Base-by-base conservation (phyloP, 2,888 invertebrate species). In the Catocala sponsa region DNA sequence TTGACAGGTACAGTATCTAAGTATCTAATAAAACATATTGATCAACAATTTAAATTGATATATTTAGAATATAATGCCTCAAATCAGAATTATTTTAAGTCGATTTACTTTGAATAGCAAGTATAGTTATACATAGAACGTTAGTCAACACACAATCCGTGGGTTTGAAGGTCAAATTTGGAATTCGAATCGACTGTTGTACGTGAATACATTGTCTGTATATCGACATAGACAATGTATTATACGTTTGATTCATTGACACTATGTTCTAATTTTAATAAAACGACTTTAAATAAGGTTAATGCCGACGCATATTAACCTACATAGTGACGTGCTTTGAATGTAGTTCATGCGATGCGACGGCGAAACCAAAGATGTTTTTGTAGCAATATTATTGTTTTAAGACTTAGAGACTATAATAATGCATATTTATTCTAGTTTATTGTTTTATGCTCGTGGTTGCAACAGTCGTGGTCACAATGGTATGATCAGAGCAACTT, bases 251-350 rank as follows among this genome's bases (percentile, higher is more conserved):
- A 64, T 74, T 65, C 55, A 68, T 68, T 65, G 46, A 65, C 41
- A 11, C 41, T 35, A 6, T 38, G 32, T 63, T 61, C 41, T 49
- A 49, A 66, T 61, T 57, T 52, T 44, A 50, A 61, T 65, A 59
- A 65, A 64, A 60, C 12, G 44, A 53, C 13, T 15, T 25, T 6
- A 52, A 68, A 62, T 63, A 65, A 70, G 68, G 73, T 75, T 72
- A 78, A 72, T 64, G 56, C 46, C 12, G 6, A 2, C 55, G 55
- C 54, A 59, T 65, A 48, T 62, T 68, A 68, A 67, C 62, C 63
- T 75, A 75, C 51, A 57, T 64, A 33, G 7, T 51, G 4, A 50
- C 9, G 15, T 42, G n/a, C 51, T 63, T 52, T 2, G 6, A 53
- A n/a, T 49, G 44, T 46, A 63, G 15, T 44, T n/a, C 38, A 60